These are phyloP conservation scores for Tuberolachnus salignus DNA, from an alignment of 2,888 invertebrate species.

Conservation along the genomic window DNA sequence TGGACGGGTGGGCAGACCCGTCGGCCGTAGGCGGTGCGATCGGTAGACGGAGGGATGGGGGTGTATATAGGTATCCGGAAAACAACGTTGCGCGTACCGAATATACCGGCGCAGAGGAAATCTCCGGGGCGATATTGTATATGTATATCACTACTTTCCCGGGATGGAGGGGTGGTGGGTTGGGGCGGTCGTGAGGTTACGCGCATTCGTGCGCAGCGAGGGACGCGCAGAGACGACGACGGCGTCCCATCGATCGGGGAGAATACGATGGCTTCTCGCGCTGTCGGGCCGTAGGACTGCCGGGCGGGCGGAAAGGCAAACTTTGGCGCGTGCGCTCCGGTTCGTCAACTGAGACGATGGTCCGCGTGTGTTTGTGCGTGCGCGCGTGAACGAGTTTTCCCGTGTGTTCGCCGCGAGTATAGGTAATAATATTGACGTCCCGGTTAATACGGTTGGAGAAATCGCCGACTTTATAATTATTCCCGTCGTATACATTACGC, in stretches of 20 bases:
- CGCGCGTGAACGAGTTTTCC: background rate
- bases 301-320: background rate
- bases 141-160: too few species aligned
- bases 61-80: too few species aligned
- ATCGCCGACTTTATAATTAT: background rate
- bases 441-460: background rate
- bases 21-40: too few species aligned
- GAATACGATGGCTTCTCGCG: constrained; percentile 13
- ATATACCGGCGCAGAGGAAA: too few species aligned
- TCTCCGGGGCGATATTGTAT: too few species aligned
- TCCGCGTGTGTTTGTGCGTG: background rate
- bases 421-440: constrained; percentile 16
- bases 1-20: too few species aligned
- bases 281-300: background rate
- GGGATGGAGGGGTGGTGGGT: background rate
- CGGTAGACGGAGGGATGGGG: too few species aligned
- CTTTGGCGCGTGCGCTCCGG: constrained; percentile 6
- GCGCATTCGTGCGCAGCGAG: background rate
- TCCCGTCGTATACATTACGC: background rate
- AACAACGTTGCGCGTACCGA: too few species aligned
- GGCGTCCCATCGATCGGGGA: background rate
- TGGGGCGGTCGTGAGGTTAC: background rate
- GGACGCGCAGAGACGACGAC: background rate
- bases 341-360: too few species aligned
- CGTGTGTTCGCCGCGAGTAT: constrained; percentile 4